Conservation (phyloP, 2,113 vertebrate genomes). For the Xiphias gladius region DNA sequence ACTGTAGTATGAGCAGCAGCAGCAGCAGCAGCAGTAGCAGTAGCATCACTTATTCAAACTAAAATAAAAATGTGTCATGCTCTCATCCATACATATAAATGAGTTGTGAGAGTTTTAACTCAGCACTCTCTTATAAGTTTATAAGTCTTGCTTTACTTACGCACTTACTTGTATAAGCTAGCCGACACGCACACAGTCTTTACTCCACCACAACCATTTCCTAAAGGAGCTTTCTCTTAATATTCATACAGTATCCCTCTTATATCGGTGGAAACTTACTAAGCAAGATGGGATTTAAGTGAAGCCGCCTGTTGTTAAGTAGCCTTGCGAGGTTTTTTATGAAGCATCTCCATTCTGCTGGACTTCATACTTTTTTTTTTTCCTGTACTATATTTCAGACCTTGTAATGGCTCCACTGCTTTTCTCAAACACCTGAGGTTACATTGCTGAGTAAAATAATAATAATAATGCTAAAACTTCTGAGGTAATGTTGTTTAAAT, state of each 20-base stretch:
- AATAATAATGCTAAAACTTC: not conserved
- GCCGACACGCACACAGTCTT: not conserved
- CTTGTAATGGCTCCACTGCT: not conserved
- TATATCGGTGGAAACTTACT: not conserved
- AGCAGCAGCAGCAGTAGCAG: not conserved
- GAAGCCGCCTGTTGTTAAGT: not conserved
- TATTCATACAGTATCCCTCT: not conserved
- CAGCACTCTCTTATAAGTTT: no score
- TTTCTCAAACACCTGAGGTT: not conserved
- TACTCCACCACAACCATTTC: not conserved
- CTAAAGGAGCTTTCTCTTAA: not conserved
- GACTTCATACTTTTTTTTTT: not conserved
- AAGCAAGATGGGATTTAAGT: not conserved
- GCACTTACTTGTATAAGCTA: fast-evolving
- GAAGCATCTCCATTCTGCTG: not conserved
- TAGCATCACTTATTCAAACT: not conserved
- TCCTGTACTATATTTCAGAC: not conserved
- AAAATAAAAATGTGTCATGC: not conserved
- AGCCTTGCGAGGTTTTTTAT: no score
- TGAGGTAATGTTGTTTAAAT: not conserved
- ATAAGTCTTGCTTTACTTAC: no score
- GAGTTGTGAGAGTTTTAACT: not conserved
- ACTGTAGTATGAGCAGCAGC: not conserved
- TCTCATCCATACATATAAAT: not conserved
- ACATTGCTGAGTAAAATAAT: not conserved